phyloP scores from a whole-genome alignment of 2,797 vertebrate species.

The Pogoniulus pusillus region DNA sequence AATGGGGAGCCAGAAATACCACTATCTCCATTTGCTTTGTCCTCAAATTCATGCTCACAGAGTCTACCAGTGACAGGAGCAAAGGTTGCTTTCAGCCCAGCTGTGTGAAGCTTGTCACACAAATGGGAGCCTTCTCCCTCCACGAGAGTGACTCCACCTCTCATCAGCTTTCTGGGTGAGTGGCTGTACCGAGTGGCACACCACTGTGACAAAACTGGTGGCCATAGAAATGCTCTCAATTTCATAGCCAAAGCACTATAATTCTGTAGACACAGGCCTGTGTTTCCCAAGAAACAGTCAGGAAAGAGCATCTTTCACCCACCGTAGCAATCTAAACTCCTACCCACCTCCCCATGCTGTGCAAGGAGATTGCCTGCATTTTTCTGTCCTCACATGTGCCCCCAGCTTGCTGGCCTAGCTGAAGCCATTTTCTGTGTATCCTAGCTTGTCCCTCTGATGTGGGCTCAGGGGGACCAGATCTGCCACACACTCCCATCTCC shows the following conservation, averaged over 20 bases:
- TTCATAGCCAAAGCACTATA: background rate
- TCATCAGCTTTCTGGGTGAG: background rate
- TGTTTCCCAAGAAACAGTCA: background rate
- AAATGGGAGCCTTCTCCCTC: too few species aligned
- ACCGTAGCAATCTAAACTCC: background rate
- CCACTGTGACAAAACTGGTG: background rate
- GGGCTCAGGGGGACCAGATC: background rate
- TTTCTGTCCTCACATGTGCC: background rate
- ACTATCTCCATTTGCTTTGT: background rate
- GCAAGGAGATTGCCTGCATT: background rate
- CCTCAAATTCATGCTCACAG: background rate
- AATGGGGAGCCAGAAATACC: background rate
- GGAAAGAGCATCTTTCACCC: background rate
- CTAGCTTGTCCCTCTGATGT: background rate
- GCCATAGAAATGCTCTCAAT: background rate
- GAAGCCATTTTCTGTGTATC: background rate
- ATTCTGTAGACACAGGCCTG: background rate
- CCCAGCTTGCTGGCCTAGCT: background rate
- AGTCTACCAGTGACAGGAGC: too few species aligned
- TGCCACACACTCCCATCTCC: background rate
- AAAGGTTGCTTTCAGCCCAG: too few species aligned
- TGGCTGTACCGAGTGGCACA: background rate
- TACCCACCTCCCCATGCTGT: background rate
- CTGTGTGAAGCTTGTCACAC: too few species aligned
- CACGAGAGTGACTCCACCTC: background rate